Base-by-base conservation (phyloP, 2,797 vertebrate genomes). In the Chromis chromis region DNA sequence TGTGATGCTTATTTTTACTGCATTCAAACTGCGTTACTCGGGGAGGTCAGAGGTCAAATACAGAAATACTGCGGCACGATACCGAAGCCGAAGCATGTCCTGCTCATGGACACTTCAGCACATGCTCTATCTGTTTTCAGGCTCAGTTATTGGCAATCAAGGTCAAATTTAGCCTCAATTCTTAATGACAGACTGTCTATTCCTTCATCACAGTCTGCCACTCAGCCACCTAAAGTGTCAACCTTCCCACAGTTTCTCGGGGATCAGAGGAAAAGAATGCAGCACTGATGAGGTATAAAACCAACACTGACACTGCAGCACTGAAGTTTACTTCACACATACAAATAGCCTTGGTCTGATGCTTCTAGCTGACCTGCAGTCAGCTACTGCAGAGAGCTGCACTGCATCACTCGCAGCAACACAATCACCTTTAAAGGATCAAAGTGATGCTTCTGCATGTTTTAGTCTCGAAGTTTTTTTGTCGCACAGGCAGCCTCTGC, bases 361-460 rank as follows among this genome's bases (percentile, higher is more conserved):
- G 19, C 44, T 52, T 73, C 14, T 11, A 53, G 63, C 60, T 78
- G 64, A 77, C 74, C 77, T 68, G 70, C 83, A 71, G 67, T 64
- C 70, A 76, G 67, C 63, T 77, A 36, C 28, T 82, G 82, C 84
- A 83, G 73, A 78, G 77, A 79, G 17, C 89, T 89, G 89, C 89
- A 91, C 64, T 86, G 86, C 86, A 91, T 88, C 85, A 89, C 57
- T 67, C 65, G 71, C 74, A 77, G 55, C 64, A 59, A 39, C 66
- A 75, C 22, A 7, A 46, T 46, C 66, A 54, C 24, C 33, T 64
- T 1, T 1, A 33, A 83, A 1, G 53, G 17, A 67, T 62, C 22
- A 4, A 4, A 14, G 21, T 6, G 11, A 33, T 53, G 48, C 8
- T 11, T 13, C 11, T 49, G 36, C 46, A 44, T 44, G 42, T 44